Conservation (phyloP, 2,888 invertebrate species). For the Lampropteryx suffumata region DNA sequence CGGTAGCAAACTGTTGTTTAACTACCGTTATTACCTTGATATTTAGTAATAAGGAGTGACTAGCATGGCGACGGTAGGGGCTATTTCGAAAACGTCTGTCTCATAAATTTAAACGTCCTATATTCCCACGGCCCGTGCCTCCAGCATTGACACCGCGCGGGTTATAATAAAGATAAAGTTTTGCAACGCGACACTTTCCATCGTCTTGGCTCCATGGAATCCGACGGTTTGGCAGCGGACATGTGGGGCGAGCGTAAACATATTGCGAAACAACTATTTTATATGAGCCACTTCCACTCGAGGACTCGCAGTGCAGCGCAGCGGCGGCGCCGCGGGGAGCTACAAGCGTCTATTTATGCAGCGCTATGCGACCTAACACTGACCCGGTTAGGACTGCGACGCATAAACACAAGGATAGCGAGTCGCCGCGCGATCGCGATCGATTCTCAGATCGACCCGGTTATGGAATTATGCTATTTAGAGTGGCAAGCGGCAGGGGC, state of each 20-base stretch:
- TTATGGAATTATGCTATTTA: constrained; percentile 54
- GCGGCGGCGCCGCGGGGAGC: constrained; percentile 44
- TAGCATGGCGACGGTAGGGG: constrained; percentile 27
- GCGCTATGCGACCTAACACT: constrained; percentile 80
- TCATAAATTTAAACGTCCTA: constrained; percentile 63
- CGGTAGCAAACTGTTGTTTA: constrained; percentile 8
- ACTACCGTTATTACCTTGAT: constrained; percentile 14
- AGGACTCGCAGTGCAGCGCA: constrained; percentile 28
- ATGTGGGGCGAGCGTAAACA: constrained; percentile 61
- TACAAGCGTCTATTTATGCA: constrained; percentile 71
- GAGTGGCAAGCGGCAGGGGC: constrained; percentile 57
- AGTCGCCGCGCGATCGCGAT: constrained; percentile 39
- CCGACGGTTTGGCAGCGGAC: constrained; percentile 62
- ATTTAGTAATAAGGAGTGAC: constrained; percentile 26
- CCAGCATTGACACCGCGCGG: constrained; percentile 53
- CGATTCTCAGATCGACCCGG: constrained; percentile 47
- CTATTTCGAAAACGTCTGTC: constrained; percentile 48
- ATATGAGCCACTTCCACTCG: constrained; percentile 52
- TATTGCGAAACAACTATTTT: constrained; percentile 60
- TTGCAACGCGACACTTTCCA: constrained; percentile 48
- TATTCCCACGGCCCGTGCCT: constrained; percentile 62
- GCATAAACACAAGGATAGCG: constrained; percentile 72
- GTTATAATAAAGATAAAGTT: constrained; percentile 51
- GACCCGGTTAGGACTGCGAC: constrained; percentile 73
- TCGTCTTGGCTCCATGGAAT: constrained; percentile 48